A percentile compares a stretch with the other conserved stretches of the same genome.
These are phyloP conservation scores for Phlogophora meticulosa DNA, from an alignment of 2,888 invertebrate species.

Conservation along the genomic window DNA sequence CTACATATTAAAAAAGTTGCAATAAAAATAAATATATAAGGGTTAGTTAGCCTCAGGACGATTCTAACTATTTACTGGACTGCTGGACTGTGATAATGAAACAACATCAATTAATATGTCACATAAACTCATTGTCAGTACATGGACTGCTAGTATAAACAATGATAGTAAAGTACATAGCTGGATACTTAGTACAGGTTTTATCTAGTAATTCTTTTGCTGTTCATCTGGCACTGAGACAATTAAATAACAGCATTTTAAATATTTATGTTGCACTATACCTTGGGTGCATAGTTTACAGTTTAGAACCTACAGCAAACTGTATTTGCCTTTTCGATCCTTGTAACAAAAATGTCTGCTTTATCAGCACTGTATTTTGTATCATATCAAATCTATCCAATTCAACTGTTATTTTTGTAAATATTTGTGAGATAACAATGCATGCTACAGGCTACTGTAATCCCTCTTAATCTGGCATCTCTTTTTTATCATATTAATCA, in stretches of 20 bases:
- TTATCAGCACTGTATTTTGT: conserved; percentile 10
- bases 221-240: conserved; percentile 17
- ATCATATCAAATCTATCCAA: conserved; percentile 16
- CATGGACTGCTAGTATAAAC: conserved; percentile 41
- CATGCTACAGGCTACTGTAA: conserved; percentile 39
- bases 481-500: conserved; percentile 47
- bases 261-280: conserved; percentile 9
- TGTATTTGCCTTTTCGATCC: conserved; percentile 4
- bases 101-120: conserved; percentile 59
- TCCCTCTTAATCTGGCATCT: conserved; percentile 43
- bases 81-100: conserved; percentile 49
- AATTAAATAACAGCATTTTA: conserved; percentile 19
- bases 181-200: conserved; percentile 19
- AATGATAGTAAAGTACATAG: conserved; percentile 48
- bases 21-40: conserved; percentile 12
- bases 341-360: conserved; percentile 4
- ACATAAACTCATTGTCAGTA: conserved; percentile 46
- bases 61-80: conserved; percentile 40
- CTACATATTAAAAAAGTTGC: neutral
- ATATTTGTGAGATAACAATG: conserved; percentile 48
- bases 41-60: conserved; percentile 33
- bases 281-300: neutral
- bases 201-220: conserved; percentile 39
- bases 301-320: neutral
- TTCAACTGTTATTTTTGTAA: conserved; percentile 26